phyloP scores from a whole-genome alignment of 1,140 invertebrate genomes.

The Monochamus saltuarius region DNA sequence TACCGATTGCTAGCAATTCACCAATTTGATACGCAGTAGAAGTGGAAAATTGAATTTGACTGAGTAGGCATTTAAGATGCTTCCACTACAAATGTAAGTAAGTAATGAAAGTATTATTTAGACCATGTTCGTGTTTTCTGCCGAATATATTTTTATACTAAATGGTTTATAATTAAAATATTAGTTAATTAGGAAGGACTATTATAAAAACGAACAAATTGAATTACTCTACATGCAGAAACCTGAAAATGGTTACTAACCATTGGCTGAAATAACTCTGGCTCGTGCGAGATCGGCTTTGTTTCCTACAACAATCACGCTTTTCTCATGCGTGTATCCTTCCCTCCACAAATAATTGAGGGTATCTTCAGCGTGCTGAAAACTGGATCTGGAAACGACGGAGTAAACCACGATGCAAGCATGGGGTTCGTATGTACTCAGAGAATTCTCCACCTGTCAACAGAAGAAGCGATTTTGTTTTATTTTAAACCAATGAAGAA shows the following conservation, averaged over 20 bases:
- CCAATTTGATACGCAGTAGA: too few species aligned
- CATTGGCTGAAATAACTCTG: conserved; percentile 75
- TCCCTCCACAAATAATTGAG: conserved; percentile 79
- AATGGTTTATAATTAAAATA: too few species aligned
- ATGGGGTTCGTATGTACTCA: conserved; percentile 84
- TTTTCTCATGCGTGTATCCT: conserved; percentile 75
- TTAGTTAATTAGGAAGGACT: too few species aligned
- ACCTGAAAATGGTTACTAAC: conserved; percentile 55
- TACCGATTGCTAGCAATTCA: too few species aligned
- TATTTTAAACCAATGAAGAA: not conserved
- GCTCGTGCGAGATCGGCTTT: conserved; percentile 89
- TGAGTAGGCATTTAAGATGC: too few species aligned
- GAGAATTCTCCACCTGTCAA: conserved; percentile 73
- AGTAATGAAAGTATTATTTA: not conserved
- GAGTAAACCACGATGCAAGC: conserved; percentile 89
- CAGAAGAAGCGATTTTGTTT: not conserved
- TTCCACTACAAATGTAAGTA: too few species aligned
- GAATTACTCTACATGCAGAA: too few species aligned
- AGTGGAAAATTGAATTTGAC: too few species aligned
- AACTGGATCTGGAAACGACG: conserved; percentile 76
- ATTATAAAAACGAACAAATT: too few species aligned
- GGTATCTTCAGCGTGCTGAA: conserved; percentile 75
- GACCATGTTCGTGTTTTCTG: too few species aligned
- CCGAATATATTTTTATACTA: too few species aligned
- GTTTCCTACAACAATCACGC: conserved; percentile 90